phyloP scores from a whole-genome alignment of 2,797 vertebrate genomes.

The Netta rufina region DNA sequence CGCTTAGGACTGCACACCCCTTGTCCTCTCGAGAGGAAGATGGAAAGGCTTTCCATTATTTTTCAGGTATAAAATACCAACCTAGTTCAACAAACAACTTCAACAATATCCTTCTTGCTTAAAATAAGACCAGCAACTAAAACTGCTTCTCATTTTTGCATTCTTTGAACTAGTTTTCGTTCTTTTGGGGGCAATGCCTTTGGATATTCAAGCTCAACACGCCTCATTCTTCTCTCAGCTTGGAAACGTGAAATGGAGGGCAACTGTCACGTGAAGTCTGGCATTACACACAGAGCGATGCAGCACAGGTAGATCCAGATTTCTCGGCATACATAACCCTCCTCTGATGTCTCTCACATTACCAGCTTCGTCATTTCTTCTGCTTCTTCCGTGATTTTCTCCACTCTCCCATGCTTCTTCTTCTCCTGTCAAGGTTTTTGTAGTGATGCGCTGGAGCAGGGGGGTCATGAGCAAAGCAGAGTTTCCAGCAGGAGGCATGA shows the following conservation, averaged over 20 bases:
- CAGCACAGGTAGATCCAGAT: not conserved
- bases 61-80: not conserved
- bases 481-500: not conserved
- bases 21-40: not conserved
- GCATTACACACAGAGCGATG: not conserved
- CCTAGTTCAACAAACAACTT: not conserved
- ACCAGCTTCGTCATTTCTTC: not conserved
- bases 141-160: not conserved
- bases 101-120: not conserved
- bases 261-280: not conserved
- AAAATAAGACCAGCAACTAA: not conserved
- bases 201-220: not conserved
- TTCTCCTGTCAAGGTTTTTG: not conserved
- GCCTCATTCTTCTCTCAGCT: not conserved
- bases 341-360: not conserved
- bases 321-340: not conserved
- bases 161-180: not conserved
- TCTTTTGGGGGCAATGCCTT: not conserved
- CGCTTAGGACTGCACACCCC: accelerated
- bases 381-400: not conserved
- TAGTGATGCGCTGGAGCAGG: not conserved
- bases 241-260: not conserved
- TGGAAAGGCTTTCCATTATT: not conserved
- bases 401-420: not conserved
- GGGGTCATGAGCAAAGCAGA: not conserved